Evolutionary conservation across 2,113 vertebrate genomes (phyloP), one percentile per base, ranked within the genome.

Genomic region (Oxyura jamaicensis): DNA sequence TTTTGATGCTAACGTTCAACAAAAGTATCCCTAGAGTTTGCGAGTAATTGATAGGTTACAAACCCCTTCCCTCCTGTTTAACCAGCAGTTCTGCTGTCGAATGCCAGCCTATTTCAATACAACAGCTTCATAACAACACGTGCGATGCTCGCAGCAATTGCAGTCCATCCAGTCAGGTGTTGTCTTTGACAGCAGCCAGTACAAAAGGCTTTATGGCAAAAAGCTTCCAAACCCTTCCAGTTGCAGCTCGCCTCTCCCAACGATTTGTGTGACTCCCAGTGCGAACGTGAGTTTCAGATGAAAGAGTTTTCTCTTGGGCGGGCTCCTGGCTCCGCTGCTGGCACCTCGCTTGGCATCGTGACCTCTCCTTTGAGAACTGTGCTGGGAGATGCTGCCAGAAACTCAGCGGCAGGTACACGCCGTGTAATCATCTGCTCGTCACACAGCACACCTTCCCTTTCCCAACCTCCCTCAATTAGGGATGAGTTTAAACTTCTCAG

Each of bases 161-260:
- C 66, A 59, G 93, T 71, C 82, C 75, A 41, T 75, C 86, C 11
- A 16, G 60, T 55, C 86, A 35, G 3, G 35, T 18, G 85, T 85
- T 91, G 84, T 91, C 75, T 91, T 89, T 90, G 78, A 87, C 91
- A 81, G 78, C 75, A 87, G 84, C 71, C 78, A 74, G 85, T 91
- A 95, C 90, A 88, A 93, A 94, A 91, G 84, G 41, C 53, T 82
- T 91, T 56, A 83, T 10, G 75, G 75, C 75, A 94, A 83, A 88
- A 90, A 39, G 75, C 60, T 94, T 42, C 67, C 74, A 56, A 84
- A 80, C 69, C 42, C 36, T 89, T 86, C 91, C 71, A 60, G 66
- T 31, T 63, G 77, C 80, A 92, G 73, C 91, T 84, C 12, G 4
- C 66, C 86, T 82, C 35, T 78, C 66, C 66, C n/a, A 68, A 3